A percentile compares a stretch with the other conserved stretches of the same genome.
Conservation (phyloP, 2,797 vertebrate genomes). For the Cryptoprocta ferox region DNA sequence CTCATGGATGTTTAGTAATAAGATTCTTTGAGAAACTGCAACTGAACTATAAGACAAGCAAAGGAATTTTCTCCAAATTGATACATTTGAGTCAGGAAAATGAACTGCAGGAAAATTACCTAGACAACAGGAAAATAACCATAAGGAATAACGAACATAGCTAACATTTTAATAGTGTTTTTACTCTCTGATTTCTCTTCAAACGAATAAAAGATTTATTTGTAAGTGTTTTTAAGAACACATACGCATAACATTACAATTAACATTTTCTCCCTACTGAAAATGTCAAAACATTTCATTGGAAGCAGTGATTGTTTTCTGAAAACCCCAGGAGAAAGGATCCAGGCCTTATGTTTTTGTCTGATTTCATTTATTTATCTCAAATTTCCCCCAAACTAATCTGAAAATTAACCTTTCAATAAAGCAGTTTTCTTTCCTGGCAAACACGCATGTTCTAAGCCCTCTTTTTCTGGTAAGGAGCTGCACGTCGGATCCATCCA, state of each 20-base stretch:
- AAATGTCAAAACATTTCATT: constrained; percentile 70
- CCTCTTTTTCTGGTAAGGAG: constrained; percentile 48
- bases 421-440: constrained; percentile 29
- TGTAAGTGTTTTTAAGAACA: constrained; percentile 62
- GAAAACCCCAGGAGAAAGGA: constrained; percentile 71
- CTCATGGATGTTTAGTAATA: not conserved
- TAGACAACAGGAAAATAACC: not conserved
- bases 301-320: constrained; percentile 62
- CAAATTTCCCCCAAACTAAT: constrained; percentile 71
- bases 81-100: not conserved
- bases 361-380: constrained; percentile 72
- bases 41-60: not conserved
- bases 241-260: constrained; percentile 62
- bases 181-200: constrained; percentile 20
- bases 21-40: not conserved
- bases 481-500: not conserved
- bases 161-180: constrained; percentile 20
- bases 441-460: constrained; percentile 1
- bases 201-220: constrained; percentile 66
- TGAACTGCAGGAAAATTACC: not conserved
- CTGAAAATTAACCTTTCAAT: constrained; percentile 71
- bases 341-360: constrained; percentile 54
- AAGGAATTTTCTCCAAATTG: not conserved
- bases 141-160: not conserved
- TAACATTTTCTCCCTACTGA: constrained; percentile 66